These are phyloP conservation scores for Hippocampus kuda DNA, from an alignment of 2,797 vertebrate genomes.

Conservation along the genomic window DNA sequence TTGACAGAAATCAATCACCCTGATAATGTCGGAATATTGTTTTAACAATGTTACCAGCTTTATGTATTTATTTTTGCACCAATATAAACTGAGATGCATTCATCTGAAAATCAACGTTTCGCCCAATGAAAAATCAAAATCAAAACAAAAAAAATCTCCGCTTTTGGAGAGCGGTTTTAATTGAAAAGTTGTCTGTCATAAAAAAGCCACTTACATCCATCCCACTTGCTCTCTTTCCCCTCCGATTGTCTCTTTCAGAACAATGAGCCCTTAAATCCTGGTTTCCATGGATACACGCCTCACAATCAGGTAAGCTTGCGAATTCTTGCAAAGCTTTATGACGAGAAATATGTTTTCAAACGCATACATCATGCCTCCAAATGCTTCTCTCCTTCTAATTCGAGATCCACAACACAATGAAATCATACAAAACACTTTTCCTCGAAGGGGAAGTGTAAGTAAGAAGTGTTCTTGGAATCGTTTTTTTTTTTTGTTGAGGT, in stretches of 20 bases:
- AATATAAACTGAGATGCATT: neutral
- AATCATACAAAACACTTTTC: no score
- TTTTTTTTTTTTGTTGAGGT: neutral
- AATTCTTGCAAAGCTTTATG: constrained; percentile 29
- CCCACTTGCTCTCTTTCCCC: constrained; percentile 40
- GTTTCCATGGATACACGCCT: constrained; percentile 88
- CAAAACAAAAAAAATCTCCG: neutral
- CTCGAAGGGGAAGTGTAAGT: no score
- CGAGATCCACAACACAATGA: neutral
- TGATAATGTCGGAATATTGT: neutral
- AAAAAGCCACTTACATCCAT: constrained; percentile 24
- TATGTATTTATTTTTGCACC: neutral
- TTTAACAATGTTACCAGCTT: neutral
- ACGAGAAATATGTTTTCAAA: constrained; percentile 4
- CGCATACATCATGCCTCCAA: neutral
- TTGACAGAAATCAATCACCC: neutral
- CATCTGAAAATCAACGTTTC: neutral
- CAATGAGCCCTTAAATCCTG: constrained; percentile 84
- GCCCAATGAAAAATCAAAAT: neutral
- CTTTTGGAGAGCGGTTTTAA: neutral
- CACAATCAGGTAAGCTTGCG: constrained; percentile 79
- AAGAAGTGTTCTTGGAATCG: neutral
- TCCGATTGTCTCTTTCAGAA: constrained; percentile 73
- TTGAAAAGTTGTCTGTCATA: neutral
- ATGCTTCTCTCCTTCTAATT: neutral